phyloP scores from a whole-genome alignment of 2,888 invertebrate genomes.

The Caenorhabditis sp. region DNA sequence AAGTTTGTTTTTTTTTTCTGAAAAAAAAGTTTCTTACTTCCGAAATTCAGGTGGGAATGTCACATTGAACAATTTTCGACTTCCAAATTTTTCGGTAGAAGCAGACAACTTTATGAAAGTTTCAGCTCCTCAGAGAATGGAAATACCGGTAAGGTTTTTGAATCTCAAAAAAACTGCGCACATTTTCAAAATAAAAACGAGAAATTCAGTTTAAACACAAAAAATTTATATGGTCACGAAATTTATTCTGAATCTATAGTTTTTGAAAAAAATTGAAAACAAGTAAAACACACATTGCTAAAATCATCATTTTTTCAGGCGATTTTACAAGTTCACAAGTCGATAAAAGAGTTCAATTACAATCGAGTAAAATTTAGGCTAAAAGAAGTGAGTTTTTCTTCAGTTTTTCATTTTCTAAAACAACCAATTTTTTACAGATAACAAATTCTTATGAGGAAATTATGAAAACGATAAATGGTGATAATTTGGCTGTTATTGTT shows the following conservation, averaged over 20 bases:
- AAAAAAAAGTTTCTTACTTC: not conserved
- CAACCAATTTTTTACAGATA: too few relatives aligned
- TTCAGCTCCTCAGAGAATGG: slow-evolving; percentile 31
- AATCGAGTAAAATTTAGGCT: slow-evolving; percentile 21
- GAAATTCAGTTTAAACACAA: too few relatives aligned
- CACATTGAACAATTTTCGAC: slow-evolving; percentile 21
- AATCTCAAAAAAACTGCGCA: not conserved
- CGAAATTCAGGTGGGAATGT: slow-evolving; percentile 32
- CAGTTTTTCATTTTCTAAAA: too few relatives aligned
- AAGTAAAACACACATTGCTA: too few relatives aligned
- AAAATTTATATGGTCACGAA: too few relatives aligned
- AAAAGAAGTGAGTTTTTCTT: slow-evolving; percentile 36
- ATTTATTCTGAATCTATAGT: too few relatives aligned
- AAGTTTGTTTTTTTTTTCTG: slow-evolving; percentile 2
- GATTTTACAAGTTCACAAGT: slow-evolving; percentile 15
- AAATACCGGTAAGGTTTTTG: slow-evolving; percentile 25
- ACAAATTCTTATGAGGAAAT: slow-evolving; percentile 13
- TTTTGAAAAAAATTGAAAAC: too few relatives aligned
- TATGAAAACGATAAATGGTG: slow-evolving; percentile 14
- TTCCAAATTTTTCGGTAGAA: slow-evolving; percentile 25
- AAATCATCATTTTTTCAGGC: too few relatives aligned
- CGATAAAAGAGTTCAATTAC: slow-evolving; percentile 16
- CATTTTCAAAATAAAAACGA: not conserved
- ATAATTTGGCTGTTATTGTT: slow-evolving; percentile 22
- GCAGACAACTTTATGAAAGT: slow-evolving; percentile 14